Base-by-base conservation (phyloP, 1,140 invertebrate species). In the Penaeus indicus region DNA sequence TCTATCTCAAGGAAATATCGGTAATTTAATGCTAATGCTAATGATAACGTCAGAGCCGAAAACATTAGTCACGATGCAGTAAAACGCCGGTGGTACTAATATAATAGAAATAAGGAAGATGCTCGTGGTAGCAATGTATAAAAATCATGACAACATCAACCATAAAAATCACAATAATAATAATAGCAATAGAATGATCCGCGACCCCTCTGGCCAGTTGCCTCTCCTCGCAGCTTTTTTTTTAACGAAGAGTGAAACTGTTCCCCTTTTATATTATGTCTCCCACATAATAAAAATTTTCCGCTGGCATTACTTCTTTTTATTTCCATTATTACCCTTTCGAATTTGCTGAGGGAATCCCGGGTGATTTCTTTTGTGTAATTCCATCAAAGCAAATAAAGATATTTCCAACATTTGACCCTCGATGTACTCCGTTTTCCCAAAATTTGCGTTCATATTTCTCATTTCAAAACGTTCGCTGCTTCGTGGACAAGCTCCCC, bases 251-350 rank as follows among this genome's bases (percentile, higher is more conserved):
- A 88, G 82, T 88, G 86, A 88, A 88, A 88, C 86, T 88, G 67
- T 88, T 88, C 86, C 63, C 60, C 80, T 63, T 88, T 88, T 88
- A 88, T 88, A 88, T 88, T 83, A 88, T 88, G 86, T 88, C 86
- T 77, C 47, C 8, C 86, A 88, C 86, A 88, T 88, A 88, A 88
- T 88, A 88, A 83, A 88, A 81, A 88, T 88, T 88, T 88, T 88
- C 86, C 86, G 86, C 86, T 47, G 61, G 86, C 81, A 88, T 88
- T 88, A 88, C 81, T 88, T 83, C 67, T 81, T 83, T 88, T 88
- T 88, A 88, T 88, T 88, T 84, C 81, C 86, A 88, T 88, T 88
- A 88, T 88, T 83, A 88, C 81, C 86, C 86, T 88, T 88, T 88
- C 86, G 86, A 88, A 88, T 88, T 88, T 88, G 86, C 81, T 84